Evolutionary conservation across 2,797 vertebrate genomes (phyloP), one percentile per base, ranked within the genome.

Genomic region (Sebastolobus altivelis): DNA sequence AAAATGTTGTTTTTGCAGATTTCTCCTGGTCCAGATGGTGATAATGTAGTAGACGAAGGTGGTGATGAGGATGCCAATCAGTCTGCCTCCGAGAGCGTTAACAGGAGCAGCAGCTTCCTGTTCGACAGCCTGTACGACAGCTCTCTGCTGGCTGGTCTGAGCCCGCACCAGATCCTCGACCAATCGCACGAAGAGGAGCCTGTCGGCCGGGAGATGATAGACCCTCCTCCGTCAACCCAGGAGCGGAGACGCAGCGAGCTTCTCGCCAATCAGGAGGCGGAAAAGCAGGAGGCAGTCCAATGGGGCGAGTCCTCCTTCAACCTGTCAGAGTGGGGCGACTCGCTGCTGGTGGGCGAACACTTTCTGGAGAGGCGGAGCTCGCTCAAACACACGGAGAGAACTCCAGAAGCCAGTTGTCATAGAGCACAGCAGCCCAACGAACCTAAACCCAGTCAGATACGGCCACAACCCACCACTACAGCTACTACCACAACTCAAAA

Each of bases 51-150:
- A 60, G 31, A 76, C 29, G 72, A 83, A 49, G 72, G 61, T 29
- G 56, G 2, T 12, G 31, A 73, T 54, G 46, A 66, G 13, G 65
- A 84, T 8, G 71, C 38, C 20, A 56, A 88, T 79, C 79, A 74
- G 10, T 77, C 56, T 12, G 40, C 77, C 8, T 77, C 75, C n/a
- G 90, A 93, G 54, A 97, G 96, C 84, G 90, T 96, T 20, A 97
- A 99, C 91, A 92, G 96, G 85, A 99, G 98, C 85, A 96, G 96
- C 69, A 96, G 95, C 91, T 97, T 99, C 87, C 90, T 99, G 20
- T 99, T 99, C 75, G 97, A 99, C 84, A 98, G 97, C 92, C 96
- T 98, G 73, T 95, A 92, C 80, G 95, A 97, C 77, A 94, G 93
- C 81, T 94, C 94, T 77, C 83, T 95, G 31, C 87, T 94, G 81